Conservation (phyloP, 2,797 vertebrate species). For the Potorous gilbertii region DNA sequence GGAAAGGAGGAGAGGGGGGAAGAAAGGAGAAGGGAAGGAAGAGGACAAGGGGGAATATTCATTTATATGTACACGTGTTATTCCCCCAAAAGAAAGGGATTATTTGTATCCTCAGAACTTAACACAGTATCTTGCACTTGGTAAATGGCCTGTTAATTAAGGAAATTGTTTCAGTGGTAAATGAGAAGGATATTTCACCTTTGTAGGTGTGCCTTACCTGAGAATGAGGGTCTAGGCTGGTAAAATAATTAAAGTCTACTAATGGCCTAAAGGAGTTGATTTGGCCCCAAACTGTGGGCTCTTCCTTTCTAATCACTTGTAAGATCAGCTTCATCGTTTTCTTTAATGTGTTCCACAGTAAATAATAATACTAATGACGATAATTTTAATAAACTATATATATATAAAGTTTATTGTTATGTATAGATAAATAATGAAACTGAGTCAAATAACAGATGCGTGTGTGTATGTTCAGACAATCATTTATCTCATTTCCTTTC, state of each 20-base stretch:
- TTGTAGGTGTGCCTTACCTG: not conserved
- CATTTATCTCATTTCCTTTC: slow-evolving; percentile 34
- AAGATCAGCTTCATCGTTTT: not conserved
- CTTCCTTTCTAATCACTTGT: slow-evolving; percentile 24
- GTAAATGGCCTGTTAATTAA: not conserved
- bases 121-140: not conserved
- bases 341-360: not conserved
- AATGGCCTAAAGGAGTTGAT: not conserved
- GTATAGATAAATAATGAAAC: slow-evolving; percentile 8
- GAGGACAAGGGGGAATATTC: not conserved
- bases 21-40: no score
- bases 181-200: not conserved
- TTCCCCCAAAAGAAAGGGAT: not conserved
- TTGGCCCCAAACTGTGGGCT: not conserved
- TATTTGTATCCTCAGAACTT: not conserved
- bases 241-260: not conserved
- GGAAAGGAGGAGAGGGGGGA: no score
- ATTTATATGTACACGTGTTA: not conserved
- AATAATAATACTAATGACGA: not conserved
- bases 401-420: slow-evolving; percentile 32
- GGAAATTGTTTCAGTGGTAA: not conserved
- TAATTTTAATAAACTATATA: slow-evolving; percentile 2
- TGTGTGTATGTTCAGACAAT: not conserved
- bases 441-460: slow-evolving; percentile 45
- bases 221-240: not conserved